These are phyloP conservation scores for Tetragonula clypearis DNA, from an alignment of 1,140 invertebrate species.

Conservation along the genomic window DNA sequence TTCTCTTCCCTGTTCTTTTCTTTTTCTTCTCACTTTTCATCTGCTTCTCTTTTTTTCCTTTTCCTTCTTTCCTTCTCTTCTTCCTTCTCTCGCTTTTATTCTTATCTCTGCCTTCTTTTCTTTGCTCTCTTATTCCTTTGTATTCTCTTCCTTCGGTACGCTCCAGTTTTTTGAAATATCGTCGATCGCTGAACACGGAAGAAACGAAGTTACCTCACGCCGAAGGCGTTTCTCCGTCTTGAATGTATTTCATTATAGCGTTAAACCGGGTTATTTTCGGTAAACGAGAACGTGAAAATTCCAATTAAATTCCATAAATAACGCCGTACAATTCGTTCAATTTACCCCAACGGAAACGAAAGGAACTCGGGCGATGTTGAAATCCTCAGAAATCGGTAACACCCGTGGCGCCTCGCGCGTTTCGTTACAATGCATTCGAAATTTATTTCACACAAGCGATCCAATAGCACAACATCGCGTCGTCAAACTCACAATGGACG, in stretches of 20 bases:
- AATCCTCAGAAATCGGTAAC: neutral
- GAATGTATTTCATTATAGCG: neutral
- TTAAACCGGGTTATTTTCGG: neutral
- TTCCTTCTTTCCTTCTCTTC: no score
- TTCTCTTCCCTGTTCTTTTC: neutral
- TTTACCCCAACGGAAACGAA: neutral
- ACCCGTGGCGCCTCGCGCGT: no score
- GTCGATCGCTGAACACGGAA: neutral
- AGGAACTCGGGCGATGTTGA: neutral
- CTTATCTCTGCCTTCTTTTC: neutral
- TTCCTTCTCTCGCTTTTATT: neutral
- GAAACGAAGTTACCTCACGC: neutral
- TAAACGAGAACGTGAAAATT: neutral
- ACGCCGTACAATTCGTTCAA: neutral
- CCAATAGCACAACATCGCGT: neutral
- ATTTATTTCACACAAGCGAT: neutral
- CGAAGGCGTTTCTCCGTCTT: neutral
- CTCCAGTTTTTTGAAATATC: neutral
- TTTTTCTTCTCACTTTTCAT: neutral
- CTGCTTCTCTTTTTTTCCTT: neutral
- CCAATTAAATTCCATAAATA: slow-evolving; percentile 11
- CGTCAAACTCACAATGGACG: neutral
- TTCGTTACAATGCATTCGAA: neutral
- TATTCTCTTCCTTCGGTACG: neutral
- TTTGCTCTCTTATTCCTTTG: neutral